Percentiles rank a stretch among this genome's conserved stretches.
These are phyloP conservation scores for Pithys albifrons DNA, from an alignment of 2,113 vertebrate species.

Conservation along the genomic window DNA sequence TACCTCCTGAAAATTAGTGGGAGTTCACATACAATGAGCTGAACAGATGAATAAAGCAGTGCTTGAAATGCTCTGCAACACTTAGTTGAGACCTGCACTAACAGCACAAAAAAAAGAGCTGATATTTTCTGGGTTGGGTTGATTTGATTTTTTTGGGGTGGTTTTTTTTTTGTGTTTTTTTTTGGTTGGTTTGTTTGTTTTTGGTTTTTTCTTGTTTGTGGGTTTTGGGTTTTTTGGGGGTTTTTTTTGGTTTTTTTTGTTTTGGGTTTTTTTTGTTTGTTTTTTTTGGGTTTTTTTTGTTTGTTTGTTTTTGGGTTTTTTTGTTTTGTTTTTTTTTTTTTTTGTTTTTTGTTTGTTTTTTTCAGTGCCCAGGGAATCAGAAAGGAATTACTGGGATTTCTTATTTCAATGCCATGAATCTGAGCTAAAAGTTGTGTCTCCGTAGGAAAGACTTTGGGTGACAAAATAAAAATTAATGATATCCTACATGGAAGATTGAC, in stretches of 20 bases:
- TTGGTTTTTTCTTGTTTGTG: no score
- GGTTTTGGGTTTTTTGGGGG: neutral
- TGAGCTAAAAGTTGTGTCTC: neutral
- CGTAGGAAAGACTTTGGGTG: neutral
- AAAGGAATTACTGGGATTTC: neutral
- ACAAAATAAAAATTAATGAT: neutral
- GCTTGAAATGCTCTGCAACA: neutral
- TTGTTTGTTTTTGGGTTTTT: no score
- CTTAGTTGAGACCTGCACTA: neutral
- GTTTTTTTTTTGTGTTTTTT: neutral
- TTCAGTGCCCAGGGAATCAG: neutral
- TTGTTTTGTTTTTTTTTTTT: neutral
- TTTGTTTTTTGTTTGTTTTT: neutral
- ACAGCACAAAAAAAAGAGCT: neutral
- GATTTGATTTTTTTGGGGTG: neutral
- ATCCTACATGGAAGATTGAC: neutral
- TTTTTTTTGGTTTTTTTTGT: no score
- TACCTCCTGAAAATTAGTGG: conserved; percentile 1
- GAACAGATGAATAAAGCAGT: neutral
- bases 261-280: neutral
- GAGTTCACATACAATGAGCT: neutral
- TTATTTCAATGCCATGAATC: neutral
- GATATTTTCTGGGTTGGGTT: neutral
- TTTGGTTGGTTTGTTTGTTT: neutral
- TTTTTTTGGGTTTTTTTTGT: neutral